Evolutionary conservation across 2,888 invertebrate genomes (phyloP), one percentile per base, ranked within the genome.

Genomic region (Zygogramma bicolorata): DNA sequence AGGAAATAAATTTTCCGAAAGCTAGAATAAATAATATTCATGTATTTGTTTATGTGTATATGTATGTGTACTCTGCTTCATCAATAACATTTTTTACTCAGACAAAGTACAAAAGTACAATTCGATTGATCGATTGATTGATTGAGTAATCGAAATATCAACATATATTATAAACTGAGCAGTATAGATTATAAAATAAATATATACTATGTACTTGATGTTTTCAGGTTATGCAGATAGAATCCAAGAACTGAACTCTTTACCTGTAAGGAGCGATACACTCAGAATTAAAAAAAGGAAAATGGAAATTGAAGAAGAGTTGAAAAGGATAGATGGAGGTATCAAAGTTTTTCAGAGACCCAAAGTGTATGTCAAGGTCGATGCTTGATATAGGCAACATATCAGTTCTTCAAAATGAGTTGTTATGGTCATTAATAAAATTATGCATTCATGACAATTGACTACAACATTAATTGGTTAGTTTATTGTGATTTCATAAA

Each of bases 231-330:
- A 94, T 87, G 92, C 94, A 76, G 92, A 92, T 75, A 89, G 95
- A 77, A 91, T 96, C 70, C 90, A 90, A 80, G 94, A 97, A 88
- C 86, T 97, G 15, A 95, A 95, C 85, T 91, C 92, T 84, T 90
- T 97, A 89, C 97, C 97, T 0, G 94, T 97, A 80, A 91, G 94
- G 81, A 94, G 93, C 10, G 96, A 97, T 86, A 97, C 97, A 0
- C 88, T 96, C 68, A 89, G 94, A 81, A 92, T 95, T 84, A 91
- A 93, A 66, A 92, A 91, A 78, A 90, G 93, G 71, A 96, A 95
- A 88, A 93, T 94, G 86, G 94, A 96, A 83, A 90, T 97, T 42
- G 97, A 97, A 84, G 93, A 92, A 75, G 95, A 97, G 84, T 88
- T 97, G 8, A 91, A 92, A 63, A 93, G 94, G 83, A 89, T 97